Conservation (phyloP, 2,888 invertebrate species). For the Galerucella nymphaeae region DNA sequence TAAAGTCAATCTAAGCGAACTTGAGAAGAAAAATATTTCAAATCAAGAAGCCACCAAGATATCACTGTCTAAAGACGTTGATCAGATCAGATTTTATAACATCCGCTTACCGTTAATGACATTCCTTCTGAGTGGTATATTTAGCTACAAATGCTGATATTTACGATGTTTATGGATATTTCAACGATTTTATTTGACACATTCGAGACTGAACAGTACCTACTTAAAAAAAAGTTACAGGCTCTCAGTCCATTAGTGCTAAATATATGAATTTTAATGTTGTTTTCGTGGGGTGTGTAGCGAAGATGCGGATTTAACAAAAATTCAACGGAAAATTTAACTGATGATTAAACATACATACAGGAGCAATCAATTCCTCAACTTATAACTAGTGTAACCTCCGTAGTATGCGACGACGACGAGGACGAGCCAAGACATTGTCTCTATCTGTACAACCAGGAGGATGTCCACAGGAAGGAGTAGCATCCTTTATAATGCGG, state of each 20-base stretch:
- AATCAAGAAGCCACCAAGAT: slow-evolving; percentile 11
- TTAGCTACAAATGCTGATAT: slow-evolving; percentile 52
- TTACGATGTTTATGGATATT: slow-evolving; percentile 53
- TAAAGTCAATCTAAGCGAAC: neutral
- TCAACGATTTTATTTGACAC: slow-evolving; percentile 46
- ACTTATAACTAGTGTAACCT: too few relatives aligned
- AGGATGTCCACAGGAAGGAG: too few relatives aligned
- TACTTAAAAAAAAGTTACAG: slow-evolving; percentile 8
- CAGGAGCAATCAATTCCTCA: too few relatives aligned
- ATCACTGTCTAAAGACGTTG: slow-evolving; percentile 32
- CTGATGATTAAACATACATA: too few relatives aligned
- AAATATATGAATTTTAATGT: slow-evolving; percentile 3
- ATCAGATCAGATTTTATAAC: slow-evolving; percentile 48
- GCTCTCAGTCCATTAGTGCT: slow-evolving; percentile 14
- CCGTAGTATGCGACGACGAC: too few relatives aligned
- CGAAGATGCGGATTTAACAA: neutral
- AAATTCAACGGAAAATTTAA: too few relatives aligned
- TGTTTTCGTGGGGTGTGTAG: neutral
- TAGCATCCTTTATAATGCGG: too few relatives aligned
- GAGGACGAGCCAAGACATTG: too few relatives aligned
- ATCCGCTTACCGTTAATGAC: slow-evolving; percentile 49
- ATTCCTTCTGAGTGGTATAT: slow-evolving; percentile 45
- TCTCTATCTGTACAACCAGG: too few relatives aligned
- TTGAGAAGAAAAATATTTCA: neutral
- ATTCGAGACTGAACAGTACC: slow-evolving; percentile 39